Evolutionary conservation across 2,888 invertebrate species (phyloP), one percentile per base, ranked within the genome.

Genomic region (Agonopterix alstromeriana): DNA sequence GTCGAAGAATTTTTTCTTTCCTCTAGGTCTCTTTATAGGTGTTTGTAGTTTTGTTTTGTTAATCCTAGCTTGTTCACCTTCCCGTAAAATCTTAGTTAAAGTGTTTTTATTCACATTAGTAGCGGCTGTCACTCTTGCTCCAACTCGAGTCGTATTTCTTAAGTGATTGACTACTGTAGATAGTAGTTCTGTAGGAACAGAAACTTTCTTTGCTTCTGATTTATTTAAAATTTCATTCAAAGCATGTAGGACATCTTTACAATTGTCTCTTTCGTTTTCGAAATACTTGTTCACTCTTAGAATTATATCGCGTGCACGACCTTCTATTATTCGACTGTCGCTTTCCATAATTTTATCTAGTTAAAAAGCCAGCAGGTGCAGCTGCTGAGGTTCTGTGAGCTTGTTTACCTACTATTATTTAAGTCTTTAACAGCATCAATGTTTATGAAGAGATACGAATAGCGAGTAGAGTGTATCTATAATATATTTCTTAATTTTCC

Each of bases 51-150:
- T 14, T 8, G 45, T 38, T 9, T 45, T 45, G 12, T 36, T 45
- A 1, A 8, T 36, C 4, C 17, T 38, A 11, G 45, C 17, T 38
- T 9, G 9, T n/a, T 38, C 38, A 14, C 38, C 45, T 45, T 45
- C 45, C 10, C 38, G 35, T 4, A 14, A 17, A 1, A 45, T 36
- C 10, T 38, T 36, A 7, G 45, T 38, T n/a, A 45, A 7, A 2
- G 45, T 45, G n/a, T 45, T 45, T 17, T 45, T 45, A 10, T 45
- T 45, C 2, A 45, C 17, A n/a, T 14, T 7, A 2, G 45, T 38
- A 38, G 45, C 45, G 7, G 36, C 17, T 2, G 17, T 38, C 8
- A 45, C 45, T n/a, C 45, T 12, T 1, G 10, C 10, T 1, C 14
- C 14, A 3, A 45, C 38, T n/a, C n/a, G 0, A n/a, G 14, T 38